Evolutionary conservation across 2,797 vertebrate species (phyloP).

Genomic region (Momotus momota): DNA sequence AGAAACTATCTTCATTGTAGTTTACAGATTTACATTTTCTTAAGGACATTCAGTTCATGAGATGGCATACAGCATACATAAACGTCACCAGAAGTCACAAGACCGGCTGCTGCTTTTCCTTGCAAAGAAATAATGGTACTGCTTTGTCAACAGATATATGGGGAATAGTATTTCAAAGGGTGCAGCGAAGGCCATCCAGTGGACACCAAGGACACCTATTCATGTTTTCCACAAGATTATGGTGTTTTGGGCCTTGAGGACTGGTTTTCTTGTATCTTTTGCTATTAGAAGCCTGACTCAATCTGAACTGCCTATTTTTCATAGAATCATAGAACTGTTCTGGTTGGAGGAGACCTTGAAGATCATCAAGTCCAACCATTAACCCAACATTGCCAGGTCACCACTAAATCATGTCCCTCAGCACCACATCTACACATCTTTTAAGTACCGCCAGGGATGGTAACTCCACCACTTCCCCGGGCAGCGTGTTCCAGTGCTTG

Average conservation of each 20-base stretch:
- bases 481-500: background rate
- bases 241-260: background rate
- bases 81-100: background rate
- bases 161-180: background rate
- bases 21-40: conserved; percentile 1
- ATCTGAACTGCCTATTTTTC: background rate
- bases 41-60: background rate
- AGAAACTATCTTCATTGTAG: conserved; percentile 24
- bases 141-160: background rate
- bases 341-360: background rate
- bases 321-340: background rate
- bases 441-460: background rate
- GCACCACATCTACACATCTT: background rate
- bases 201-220: background rate
- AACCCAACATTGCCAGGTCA: background rate
- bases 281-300: too few species aligned
- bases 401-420: background rate
- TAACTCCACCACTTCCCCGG: background rate
- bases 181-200: background rate
- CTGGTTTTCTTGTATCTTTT: background rate
- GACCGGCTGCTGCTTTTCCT: background rate
- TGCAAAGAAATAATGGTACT: background rate
- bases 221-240: background rate
- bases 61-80: background rate
- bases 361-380: background rate